Base-by-base conservation (phyloP, 1,140 invertebrate genomes). In the Drosophila repleta region DNA sequence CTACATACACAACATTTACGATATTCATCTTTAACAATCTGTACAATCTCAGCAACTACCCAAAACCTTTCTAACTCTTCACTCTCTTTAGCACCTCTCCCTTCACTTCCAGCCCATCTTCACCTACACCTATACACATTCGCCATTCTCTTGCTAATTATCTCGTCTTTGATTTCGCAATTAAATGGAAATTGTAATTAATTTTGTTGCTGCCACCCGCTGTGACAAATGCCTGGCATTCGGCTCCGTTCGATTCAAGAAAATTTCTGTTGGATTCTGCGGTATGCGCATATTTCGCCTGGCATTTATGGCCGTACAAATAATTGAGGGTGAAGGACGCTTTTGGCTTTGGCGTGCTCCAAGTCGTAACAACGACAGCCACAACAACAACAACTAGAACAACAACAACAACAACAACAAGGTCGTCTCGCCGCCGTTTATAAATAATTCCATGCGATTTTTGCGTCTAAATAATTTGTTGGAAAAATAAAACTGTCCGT, bases 251-350 rank as follows among this genome's bases (percentile, higher is more conserved):
- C 10, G 32, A 15, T 5, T 20, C 39, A 15, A 13, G 20, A 57
- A 15, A 56, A 56, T 1, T 26, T 62, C 74, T 78, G 71, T 58
- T 73, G 37, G 52, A 57, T 68, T 58, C 55, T 43, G 64, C 37
- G 69, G 41, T 52, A 29, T 37, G 76, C 73, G 68, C 68, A 60
- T 77, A 81, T 74, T 43, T 64, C 48, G 61, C 29, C 29, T 85
- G 63, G 67, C 63, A 72, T 84, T 73, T 76, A 64, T 73, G 65
- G 69, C 63, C 64, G 69, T 15, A 68, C 32, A 11, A 68, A 67
- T 67, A 65, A 65, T 71, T 82, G 83, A 88, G 83, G 82, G 82
- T 87, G 82, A 87, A 87, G 82, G 83, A 87, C 82, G 83, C 41
- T 61, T 55, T 65, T 35, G 32, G 46, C 32, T 43, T 43, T 76